Percentiles rank a stretch among this genome's conserved stretches.
These are phyloP conservation scores for Platerodrilus igneus DNA, from an alignment of 2,888 invertebrate species.

Conservation along the genomic window DNA sequence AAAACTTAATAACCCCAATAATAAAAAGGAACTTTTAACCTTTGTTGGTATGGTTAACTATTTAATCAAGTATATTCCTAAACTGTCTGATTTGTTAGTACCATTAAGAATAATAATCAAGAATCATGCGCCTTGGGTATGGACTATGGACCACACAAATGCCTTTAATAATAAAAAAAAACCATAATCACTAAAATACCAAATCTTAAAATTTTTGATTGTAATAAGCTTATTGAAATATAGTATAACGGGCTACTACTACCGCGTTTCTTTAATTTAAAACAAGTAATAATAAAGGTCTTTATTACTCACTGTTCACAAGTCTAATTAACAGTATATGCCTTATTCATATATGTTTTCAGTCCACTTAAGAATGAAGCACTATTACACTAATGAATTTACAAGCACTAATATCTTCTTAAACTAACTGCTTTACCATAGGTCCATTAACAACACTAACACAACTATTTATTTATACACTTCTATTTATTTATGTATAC, in stretches of 20 bases:
- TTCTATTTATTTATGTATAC: too few relatives aligned
- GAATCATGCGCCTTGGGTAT: conserved; percentile 27
- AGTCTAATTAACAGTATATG: too few relatives aligned
- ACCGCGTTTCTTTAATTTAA: too few relatives aligned
- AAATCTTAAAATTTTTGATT: conserved; percentile 26
- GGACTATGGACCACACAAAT: conserved; percentile 23
- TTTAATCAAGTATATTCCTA: conserved; percentile 26
- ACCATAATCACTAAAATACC: conserved; percentile 24
- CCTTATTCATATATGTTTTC: too few relatives aligned
- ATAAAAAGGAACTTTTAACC: conserved; percentile 31
- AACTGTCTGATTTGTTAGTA: conserved; percentile 18
- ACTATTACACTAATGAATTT: too few relatives aligned
- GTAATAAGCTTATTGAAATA: conserved; percentile 19
- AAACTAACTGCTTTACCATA: too few relatives aligned
- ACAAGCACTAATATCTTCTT: too few relatives aligned
- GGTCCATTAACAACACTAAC: too few relatives aligned
- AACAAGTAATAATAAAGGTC: too few relatives aligned
- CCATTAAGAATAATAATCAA: conserved; percentile 28
- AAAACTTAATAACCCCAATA: conserved; percentile 24
- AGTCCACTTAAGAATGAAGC: too few relatives aligned
- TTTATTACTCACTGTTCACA: too few relatives aligned
- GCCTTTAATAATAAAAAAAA: conserved; percentile 27
- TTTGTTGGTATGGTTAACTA: conserved; percentile 34
- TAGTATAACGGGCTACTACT: conserved; percentile 27
- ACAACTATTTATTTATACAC: too few relatives aligned